A percentile compares a stretch with the other conserved stretches of the same genome.
Conservation (phyloP, 2,797 vertebrate genomes). For the Sebastes hubbsi region DNA sequence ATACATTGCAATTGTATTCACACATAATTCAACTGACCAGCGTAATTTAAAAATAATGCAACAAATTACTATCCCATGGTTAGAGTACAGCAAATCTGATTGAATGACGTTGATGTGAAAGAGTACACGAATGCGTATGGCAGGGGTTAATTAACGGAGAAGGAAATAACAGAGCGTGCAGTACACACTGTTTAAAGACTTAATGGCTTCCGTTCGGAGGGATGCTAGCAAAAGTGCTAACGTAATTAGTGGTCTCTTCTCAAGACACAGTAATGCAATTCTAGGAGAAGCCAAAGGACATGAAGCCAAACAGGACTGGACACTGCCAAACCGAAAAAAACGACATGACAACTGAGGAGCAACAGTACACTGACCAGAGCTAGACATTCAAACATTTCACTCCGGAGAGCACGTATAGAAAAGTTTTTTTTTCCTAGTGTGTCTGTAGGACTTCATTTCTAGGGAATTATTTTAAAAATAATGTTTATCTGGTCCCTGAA, state of each 20-base stretch:
- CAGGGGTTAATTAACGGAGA: conserved; percentile 53
- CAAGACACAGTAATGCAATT: conserved; percentile 71
- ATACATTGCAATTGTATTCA: background rate
- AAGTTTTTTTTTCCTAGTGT: background rate
- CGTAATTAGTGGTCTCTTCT: conserved; percentile 67
- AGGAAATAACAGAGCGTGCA: conserved; percentile 45
- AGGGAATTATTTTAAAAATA: background rate
- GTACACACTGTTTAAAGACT: conserved; percentile 59
- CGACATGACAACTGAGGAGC: background rate
- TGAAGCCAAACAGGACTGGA: conserved; percentile 47
- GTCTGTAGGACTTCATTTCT: background rate
- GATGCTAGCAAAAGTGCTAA: conserved; percentile 72
- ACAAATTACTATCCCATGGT: background rate
- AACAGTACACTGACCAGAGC: background rate
- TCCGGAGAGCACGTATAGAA: background rate
- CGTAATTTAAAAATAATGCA: background rate
- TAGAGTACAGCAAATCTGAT: conserved; percentile 1
- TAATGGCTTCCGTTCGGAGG: conserved; percentile 73
- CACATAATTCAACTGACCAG: background rate
- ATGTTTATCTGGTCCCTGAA: conserved; percentile 5
- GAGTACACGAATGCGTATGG: conserved; percentile 32
- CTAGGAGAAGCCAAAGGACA: conserved; percentile 40
- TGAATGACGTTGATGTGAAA: conserved; percentile 27
- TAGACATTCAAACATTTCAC: background rate
- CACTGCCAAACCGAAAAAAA: conserved; percentile 18